phyloP scores from a whole-genome alignment of 2,113 vertebrate genomes.

The Butastur rufipennis region DNA sequence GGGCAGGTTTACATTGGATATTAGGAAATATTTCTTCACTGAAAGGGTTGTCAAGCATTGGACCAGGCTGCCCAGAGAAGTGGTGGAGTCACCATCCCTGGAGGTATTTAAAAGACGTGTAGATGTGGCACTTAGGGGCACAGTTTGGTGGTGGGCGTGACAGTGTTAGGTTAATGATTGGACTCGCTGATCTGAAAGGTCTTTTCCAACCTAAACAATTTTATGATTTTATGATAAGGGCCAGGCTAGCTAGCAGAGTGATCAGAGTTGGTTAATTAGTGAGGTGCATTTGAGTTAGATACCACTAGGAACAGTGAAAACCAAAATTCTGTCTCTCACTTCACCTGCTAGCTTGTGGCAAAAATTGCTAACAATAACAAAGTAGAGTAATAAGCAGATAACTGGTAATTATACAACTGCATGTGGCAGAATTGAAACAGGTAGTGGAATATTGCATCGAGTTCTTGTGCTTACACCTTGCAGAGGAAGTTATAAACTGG shows the following conservation, averaged over 20 bases:
- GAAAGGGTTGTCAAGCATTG: accelerated
- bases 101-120: background rate
- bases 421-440: background rate
- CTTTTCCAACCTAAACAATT: background rate
- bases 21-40: background rate
- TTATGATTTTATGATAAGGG: background rate
- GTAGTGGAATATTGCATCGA: background rate
- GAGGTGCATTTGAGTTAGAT: background rate
- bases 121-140: accelerated
- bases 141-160: accelerated
- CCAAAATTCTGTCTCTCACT: accelerated
- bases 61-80: background rate
- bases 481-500: background rate
- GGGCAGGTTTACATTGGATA: accelerated
- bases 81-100: background rate
- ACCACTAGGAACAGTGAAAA: background rate
- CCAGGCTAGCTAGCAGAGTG: background rate
- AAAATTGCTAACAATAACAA: background rate
- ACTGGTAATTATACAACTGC: accelerated
- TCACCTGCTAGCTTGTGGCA: background rate
- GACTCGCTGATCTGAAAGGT: background rate
- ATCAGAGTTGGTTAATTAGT: background rate
- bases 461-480: background rate
- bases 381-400: background rate
- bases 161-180: background rate